Evolutionary conservation across 2,888 invertebrate species (phyloP), one percentile per base, ranked within the genome.

Genomic region (Drosophila koepferae): DNA sequence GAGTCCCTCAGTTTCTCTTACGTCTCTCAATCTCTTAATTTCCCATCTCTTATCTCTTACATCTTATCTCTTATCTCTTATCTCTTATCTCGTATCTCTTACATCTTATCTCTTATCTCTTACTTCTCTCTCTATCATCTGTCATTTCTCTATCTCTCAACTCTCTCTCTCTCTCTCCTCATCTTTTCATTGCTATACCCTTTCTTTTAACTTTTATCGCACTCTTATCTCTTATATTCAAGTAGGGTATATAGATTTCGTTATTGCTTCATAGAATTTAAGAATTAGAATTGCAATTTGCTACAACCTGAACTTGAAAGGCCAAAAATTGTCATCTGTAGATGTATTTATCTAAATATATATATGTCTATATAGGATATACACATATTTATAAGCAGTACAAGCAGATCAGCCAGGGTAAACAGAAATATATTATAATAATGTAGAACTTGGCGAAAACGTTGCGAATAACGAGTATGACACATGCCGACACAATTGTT

Each of bases 401-500:
- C 10, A 28, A 40, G n/a, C 41, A 36, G 38, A 28, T 48, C 34
- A n/a, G 49, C 36, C 60, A 34, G 48, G 54, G 59, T 9, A 43
- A 1, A 28, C 59, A 44, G 23, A 60, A 46, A 46, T 23, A 46
- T 46, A 46, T 46, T 16, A 46, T 23, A 59, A 61, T 54, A 59
- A 51, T 54, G 16, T 38, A 54, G 36, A 54, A 23, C 14, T 16
- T 16, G 40, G 18, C 38, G 55, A 41, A 54, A 59, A 55, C 44
- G 60, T 55, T 31, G 55, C 34, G 58, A 36, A 36, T 31, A 51
- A 38, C 48, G 36, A 20, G 60, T 60, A 72, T 80, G 77, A 78
- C 80, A 80, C 76, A 78, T 65, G 80, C 64, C 62, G 14, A 48
- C 63, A 78, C 72, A 80, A 80, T 77, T 74, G 71, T 70, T 68